Evolutionary conservation across 2,888 invertebrate genomes (phyloP).

Genomic region (Chymomyza amoena): DNA sequence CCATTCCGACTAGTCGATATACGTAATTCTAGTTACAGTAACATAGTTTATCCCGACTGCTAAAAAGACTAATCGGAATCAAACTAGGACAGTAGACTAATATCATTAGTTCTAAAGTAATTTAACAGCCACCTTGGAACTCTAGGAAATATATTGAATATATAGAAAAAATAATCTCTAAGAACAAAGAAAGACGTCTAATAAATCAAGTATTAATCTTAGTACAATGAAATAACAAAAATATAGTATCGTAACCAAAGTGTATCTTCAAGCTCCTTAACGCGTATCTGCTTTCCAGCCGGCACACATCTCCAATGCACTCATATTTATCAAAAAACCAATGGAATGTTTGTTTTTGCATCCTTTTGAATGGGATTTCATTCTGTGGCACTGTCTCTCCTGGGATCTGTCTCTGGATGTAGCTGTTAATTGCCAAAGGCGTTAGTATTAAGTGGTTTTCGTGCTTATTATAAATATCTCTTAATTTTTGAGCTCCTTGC

Average conservation of each 20-base stretch:
- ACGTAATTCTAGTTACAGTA: too few species aligned
- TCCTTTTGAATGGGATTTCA: slow-evolving; percentile 38
- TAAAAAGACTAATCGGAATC: too few species aligned
- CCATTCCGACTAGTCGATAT: too few species aligned
- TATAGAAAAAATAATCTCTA: too few species aligned
- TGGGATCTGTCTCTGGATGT: background rate
- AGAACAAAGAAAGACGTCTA: too few species aligned
- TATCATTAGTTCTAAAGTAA: too few species aligned
- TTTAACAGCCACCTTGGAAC: too few species aligned
- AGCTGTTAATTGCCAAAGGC: slow-evolving; percentile 77
- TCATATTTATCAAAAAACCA: slow-evolving; percentile 8
- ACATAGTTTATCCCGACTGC: too few species aligned
- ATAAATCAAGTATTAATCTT: too few species aligned
- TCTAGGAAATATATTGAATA: too few species aligned
- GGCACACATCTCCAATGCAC: background rate
- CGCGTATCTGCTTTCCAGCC: background rate
- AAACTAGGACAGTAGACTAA: too few species aligned
- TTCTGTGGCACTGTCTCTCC: background rate
- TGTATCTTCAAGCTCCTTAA: too few species aligned
- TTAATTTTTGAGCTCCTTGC: slow-evolving; percentile 73
- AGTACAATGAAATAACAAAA: background rate
- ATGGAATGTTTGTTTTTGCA: slow-evolving; percentile 47
- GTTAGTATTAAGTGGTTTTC: slow-evolving; percentile 78
- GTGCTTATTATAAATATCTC: slow-evolving; percentile 78
- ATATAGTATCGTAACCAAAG: slow-evolving; percentile 20